phyloP scores from a whole-genome alignment of 2,797 vertebrate species.

The Paguma larvata region DNA sequence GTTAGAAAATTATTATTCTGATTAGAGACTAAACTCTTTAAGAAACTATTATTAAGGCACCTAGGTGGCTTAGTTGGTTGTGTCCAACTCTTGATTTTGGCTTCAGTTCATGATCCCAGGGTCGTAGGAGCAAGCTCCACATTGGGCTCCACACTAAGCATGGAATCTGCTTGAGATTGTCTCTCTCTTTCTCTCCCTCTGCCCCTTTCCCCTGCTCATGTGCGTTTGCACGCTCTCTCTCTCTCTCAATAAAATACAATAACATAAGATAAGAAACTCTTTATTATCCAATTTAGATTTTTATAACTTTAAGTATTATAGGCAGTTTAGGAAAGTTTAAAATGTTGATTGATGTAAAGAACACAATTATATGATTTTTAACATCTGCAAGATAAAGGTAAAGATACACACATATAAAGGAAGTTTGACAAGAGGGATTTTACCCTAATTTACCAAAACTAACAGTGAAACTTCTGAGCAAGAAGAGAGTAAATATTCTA shows the following conservation, averaged over 20 bases:
- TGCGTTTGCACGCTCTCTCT: too few species aligned
- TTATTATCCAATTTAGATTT: neutral
- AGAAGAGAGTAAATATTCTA: neutral
- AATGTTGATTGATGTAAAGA: neutral
- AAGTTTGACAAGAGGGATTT: neutral
- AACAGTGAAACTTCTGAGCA: neutral
- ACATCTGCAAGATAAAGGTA: neutral
- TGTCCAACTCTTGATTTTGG: too few species aligned
- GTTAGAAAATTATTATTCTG: constrained; percentile 39
- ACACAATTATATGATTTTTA: neutral
- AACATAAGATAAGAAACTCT: neutral
- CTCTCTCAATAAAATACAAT: too few species aligned
- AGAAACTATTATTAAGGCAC: neutral
- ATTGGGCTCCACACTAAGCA: too few species aligned
- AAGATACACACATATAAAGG: neutral
- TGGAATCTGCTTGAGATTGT: too few species aligned
- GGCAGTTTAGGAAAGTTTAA: neutral
- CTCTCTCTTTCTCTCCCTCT: too few species aligned
- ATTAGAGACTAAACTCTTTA: neutral
- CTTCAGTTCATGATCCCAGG: too few species aligned
- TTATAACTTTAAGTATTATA: neutral
- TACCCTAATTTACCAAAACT: neutral
- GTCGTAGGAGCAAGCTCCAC: too few species aligned
- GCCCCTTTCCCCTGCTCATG: too few species aligned
- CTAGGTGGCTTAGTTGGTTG: too few species aligned